Evolutionary conservation across 2,797 vertebrate genomes (phyloP).

Genomic region (Scolopax rusticola): DNA sequence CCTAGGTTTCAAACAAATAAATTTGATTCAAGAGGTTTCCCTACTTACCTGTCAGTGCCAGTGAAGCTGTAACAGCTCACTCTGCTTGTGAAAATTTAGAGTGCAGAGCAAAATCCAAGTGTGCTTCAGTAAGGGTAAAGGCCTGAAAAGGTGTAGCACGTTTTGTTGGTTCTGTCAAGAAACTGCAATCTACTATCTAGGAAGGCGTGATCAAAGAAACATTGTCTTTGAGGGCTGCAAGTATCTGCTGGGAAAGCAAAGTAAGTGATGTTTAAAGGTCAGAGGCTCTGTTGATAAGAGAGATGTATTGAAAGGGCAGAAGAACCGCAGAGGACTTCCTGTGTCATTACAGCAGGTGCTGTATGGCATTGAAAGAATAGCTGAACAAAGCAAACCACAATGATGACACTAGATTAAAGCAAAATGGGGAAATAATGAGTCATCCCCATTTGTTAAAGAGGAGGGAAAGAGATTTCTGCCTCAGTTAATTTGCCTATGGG

Average conservation of each 20-base stretch:
- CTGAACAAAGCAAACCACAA: slow-evolving; percentile 29
- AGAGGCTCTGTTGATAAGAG: neutral
- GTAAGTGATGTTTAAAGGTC: neutral
- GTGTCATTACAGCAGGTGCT: neutral
- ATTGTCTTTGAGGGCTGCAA: neutral
- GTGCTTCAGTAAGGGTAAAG: neutral
- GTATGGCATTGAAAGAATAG: neutral
- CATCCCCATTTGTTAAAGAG: neutral
- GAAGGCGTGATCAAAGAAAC: neutral
- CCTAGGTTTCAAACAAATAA: neutral
- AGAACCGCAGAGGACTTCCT: slow-evolving; percentile 3
- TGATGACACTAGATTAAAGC: neutral
- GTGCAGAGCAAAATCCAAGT: neutral
- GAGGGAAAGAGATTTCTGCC: slow-evolving; percentile 8
- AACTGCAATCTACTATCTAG: neutral
- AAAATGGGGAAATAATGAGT: slow-evolving; percentile 28
- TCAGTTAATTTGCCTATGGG: neutral
- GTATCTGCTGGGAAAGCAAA: neutral
- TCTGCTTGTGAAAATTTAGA: neutral
- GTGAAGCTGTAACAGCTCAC: neutral
- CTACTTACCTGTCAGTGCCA: neutral
- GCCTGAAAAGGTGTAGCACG: neutral
- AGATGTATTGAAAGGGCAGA: neutral
- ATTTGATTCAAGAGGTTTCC: neutral
- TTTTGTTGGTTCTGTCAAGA: neutral